Percentiles rank a stretch among this genome's conserved stretches.
Evolutionary conservation across 2,888 invertebrate genomes (phyloP).

Genomic region (Serrognathus titanus): DNA sequence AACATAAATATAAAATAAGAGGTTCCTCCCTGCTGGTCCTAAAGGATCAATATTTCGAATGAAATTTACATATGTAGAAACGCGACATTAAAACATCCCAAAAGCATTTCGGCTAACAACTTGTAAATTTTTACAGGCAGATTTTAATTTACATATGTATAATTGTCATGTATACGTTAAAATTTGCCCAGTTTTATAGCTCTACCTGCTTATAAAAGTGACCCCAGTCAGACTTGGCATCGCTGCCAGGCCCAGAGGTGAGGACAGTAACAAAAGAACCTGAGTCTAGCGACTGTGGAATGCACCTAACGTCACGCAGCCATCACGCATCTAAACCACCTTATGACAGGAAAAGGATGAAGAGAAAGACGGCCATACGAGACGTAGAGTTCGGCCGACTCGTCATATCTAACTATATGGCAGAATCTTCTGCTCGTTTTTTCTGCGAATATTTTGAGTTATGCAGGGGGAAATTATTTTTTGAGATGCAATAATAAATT

Average conservation of each 20-base stretch:
- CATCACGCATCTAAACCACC: conserved; percentile 13
- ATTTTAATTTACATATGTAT: background rate
- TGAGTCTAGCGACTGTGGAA: conserved; percentile 23
- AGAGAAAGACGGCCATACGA: conserved; percentile 11
- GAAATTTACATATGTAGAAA: no score
- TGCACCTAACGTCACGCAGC: conserved; percentile 21
- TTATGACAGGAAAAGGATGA: conserved; percentile 15
- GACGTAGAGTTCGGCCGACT: conserved; percentile 11
- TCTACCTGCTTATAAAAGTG: conserved; percentile 7
- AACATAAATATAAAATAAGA: no score
- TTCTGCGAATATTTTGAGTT: background rate
- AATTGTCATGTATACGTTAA: conserved; percentile 15
- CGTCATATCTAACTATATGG: conserved; percentile 5
- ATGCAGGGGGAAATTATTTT: no score
- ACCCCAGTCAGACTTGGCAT: conserved; percentile 16
- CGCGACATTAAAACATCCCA: no score
- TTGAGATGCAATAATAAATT: no score
- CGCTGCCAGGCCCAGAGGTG: conserved; percentile 22
- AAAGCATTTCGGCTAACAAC: no score
- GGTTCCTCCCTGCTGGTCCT: no score
- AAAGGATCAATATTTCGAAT: no score
- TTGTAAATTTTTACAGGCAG: no score
- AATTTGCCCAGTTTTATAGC: conserved; percentile 9
- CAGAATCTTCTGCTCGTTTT: background rate
- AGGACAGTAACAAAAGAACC: conserved; percentile 26